Base-by-base conservation (phyloP, 2,888 invertebrate genomes). In the Cataglyphis altisquamis region DNA sequence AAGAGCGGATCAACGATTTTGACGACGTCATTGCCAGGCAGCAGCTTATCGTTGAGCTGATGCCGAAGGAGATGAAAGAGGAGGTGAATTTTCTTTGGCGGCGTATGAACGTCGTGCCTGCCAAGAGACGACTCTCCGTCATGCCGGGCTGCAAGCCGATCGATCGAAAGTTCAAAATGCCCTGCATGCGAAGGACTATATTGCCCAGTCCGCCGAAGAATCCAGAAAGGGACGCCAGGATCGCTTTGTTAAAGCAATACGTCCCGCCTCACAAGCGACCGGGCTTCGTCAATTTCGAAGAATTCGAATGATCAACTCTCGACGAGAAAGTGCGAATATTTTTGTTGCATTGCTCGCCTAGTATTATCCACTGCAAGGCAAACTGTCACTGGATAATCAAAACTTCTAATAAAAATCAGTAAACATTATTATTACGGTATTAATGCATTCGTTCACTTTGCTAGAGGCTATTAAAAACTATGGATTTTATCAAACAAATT, bases 81-180 rank as follows among this genome's bases (percentile, higher is more conserved):
- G 94, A 95, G 68, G 95, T 95, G 55, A 93, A 95, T 3, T 94
- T 94, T 88, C 91, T 96, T 3, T 95, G 96, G 89, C 93, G 94
- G 39, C 92, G 94, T 82, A 96, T 96, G 95, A 91, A 95, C 0
- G 94, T 94, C 1, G 94, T 96, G 86, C 95, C 95, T 0, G 92
- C 95, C 0, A 91, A 92, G 3, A 91, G 96, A 63, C 91, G 95
- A 78, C 92, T 96, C 90, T 95, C 95, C 1, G 94, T 96, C 12
- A 95, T 96, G 94, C 96, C 96, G 0, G 96, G 96, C 0, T 94
- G 92, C 82, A 94, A 93, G 63, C 90, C 94, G 0, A 86, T 92
- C 29, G 91, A 94, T 85, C 83, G 88, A 15, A 84, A 89, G 45
- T 90, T 85, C 62, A 84, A 89, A 41, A 62, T 91, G 10, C 81